Conservation (phyloP, 2,113 vertebrate genomes). For the Hippoglossus stenolepis region DNA sequence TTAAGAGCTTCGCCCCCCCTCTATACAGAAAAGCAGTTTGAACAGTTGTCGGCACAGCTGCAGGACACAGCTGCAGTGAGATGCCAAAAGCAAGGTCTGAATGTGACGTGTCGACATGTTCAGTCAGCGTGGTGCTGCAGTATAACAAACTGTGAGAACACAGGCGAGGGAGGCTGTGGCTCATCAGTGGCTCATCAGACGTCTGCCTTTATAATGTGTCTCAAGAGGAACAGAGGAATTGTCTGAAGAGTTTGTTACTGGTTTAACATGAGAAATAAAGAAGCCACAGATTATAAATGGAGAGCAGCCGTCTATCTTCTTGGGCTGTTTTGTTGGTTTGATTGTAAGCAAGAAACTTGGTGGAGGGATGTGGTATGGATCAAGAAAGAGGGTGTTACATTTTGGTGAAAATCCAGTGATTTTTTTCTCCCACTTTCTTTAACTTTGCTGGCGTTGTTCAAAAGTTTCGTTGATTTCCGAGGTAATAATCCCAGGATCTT, state of each 20-base stretch:
- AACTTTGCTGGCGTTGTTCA: too few relatives aligned
- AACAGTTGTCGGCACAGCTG: not conserved
- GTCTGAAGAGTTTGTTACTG: not conserved
- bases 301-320: not conserved
- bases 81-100: not conserved
- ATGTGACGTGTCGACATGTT: constrained; percentile 1
- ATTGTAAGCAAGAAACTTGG: not conserved
- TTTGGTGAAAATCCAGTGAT: too few relatives aligned
- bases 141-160: not conserved
- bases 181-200: constrained; percentile 10
- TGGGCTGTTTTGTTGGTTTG: not conserved
- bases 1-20: too few relatives aligned
- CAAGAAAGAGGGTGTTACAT: too few relatives aligned
- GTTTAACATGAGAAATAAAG: constrained; percentile 5
- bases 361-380: too few relatives aligned
- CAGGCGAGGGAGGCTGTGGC: not conserved
- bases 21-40: not conserved
- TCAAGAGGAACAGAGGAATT: not conserved
- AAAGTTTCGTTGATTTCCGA: too few relatives aligned
- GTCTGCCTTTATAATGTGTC: not conserved
- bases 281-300: not conserved
- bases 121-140: not conserved
- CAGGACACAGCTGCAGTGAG: not conserved
- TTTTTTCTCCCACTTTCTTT: too few relatives aligned
- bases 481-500: too few relatives aligned